Percentiles rank a stretch among this genome's conserved stretches.
Conservation (phyloP, 2,888 invertebrate species). For the Criorhina ranunculi region DNA sequence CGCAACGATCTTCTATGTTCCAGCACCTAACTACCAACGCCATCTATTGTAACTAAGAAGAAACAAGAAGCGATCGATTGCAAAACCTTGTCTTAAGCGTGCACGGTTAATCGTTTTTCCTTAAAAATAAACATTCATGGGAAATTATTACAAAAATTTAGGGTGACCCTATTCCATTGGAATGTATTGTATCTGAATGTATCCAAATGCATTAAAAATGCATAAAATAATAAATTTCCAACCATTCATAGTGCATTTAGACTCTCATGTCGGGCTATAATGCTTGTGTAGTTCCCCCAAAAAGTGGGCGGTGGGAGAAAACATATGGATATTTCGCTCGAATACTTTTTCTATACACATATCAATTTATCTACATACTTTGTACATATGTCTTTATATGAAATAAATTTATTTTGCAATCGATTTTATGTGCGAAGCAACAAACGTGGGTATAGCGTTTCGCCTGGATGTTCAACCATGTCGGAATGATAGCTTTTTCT, state of each 20-base stretch:
- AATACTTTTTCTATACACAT: conserved; percentile 10
- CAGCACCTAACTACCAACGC: too few species aligned
- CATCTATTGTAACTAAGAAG: too few species aligned
- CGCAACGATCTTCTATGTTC: too few species aligned
- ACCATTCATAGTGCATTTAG: neutral
- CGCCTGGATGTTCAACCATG: neutral
- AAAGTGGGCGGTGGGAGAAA: neutral
- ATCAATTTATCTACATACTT: conserved; percentile 13
- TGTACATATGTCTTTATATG: neutral
- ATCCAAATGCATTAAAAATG: too few species aligned
- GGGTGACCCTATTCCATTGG: neutral
- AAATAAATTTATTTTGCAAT: conserved; percentile 33
- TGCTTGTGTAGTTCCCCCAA: conserved; percentile 10
- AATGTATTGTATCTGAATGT: neutral
- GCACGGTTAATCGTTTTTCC: too few species aligned
- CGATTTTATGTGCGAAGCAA: conserved; percentile 26
- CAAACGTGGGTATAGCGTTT: neutral
- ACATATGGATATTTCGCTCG: conserved; percentile 1
- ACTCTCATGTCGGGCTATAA: neutral
- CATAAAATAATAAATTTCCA: conserved; percentile 7
- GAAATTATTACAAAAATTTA: neutral
- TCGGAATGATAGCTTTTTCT: conserved; percentile 7
- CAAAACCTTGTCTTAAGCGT: too few species aligned
- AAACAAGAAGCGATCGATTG: too few species aligned
- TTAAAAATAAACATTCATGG: too few species aligned